These are phyloP conservation scores for Hybos culiciformis DNA, from an alignment of 2,888 invertebrate genomes.

Conservation along the genomic window DNA sequence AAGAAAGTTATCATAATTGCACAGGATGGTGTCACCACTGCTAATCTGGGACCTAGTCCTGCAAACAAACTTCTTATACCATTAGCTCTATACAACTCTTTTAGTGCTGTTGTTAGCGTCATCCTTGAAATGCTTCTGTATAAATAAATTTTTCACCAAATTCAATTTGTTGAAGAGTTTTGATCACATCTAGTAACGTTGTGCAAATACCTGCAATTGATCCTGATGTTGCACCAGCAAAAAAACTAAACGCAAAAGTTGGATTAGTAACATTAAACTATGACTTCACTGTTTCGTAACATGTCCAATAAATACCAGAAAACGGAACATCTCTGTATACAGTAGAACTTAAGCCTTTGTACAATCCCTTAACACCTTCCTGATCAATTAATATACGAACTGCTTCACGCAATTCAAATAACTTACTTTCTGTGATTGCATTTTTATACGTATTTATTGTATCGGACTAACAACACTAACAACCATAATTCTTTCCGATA, in stretches of 20 bases:
- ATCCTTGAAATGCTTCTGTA: too few species aligned
- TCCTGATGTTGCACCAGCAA: slow-evolving; percentile 71
- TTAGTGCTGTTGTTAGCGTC: too few species aligned
- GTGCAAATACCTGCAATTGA: too few species aligned
- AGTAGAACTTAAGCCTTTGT: slow-evolving; percentile 79
- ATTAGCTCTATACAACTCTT: too few species aligned
- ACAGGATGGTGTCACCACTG: too few species aligned
- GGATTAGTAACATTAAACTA: slow-evolving; percentile 43
- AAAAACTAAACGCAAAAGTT: slow-evolving; percentile 59
- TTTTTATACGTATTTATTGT: slow-evolving; percentile 92
- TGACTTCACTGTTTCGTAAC: slow-evolving; percentile 63
- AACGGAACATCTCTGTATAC: slow-evolving; percentile 91
- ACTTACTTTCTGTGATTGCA: slow-evolving; percentile 86
- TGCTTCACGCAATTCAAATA: slow-evolving; percentile 46
- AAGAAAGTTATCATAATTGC: too few species aligned
- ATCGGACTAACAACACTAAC: slow-evolving; percentile 84
- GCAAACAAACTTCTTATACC: too few species aligned
- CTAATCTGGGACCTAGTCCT: too few species aligned
- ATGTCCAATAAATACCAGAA: slow-evolving; percentile 77
- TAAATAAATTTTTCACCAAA: too few species aligned
- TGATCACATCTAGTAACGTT: too few species aligned
- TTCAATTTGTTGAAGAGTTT: too few species aligned
- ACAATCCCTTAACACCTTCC: slow-evolving; percentile 66
- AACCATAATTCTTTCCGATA: slow-evolving; percentile 69
- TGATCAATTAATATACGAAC: slow-evolving; percentile 45